Conservation (phyloP, 1,140 invertebrate genomes). For the Brachionus asplanchnoidis region DNA sequence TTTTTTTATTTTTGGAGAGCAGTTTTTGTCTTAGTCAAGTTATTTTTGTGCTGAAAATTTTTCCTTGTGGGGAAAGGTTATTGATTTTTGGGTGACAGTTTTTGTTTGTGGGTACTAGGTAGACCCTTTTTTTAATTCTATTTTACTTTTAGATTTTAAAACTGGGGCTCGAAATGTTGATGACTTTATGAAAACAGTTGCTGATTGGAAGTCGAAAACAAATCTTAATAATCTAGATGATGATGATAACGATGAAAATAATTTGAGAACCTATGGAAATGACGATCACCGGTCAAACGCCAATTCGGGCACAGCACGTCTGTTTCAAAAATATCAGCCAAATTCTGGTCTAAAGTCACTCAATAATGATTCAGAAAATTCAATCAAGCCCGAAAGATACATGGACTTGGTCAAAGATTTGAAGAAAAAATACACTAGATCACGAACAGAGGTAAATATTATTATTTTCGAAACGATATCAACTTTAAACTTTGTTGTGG, state of each 20-base stretch:
- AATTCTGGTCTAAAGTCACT: not conserved
- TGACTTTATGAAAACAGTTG: conserved; percentile 30
- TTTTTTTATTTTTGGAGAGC: no score
- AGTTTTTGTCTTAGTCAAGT: no score
- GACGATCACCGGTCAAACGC: not conserved
- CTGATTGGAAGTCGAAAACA: conserved; percentile 8
- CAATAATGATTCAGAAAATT: not conserved
- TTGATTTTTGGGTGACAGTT: no score
- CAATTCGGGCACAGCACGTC: not conserved
- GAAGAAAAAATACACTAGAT: conserved; percentile 40
- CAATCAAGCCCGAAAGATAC: conserved; percentile 28
- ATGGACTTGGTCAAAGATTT: conserved; percentile 34
- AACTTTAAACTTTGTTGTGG: not conserved
- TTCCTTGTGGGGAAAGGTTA: no score
- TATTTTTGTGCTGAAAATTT: no score
- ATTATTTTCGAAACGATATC: not conserved
- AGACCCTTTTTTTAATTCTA: not conserved
- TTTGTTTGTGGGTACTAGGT: no score
- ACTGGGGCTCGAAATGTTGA: conserved; percentile 10
- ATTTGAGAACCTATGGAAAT: not conserved
- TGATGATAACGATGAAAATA: conserved; percentile 34
- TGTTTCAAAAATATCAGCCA: conserved; percentile 10
- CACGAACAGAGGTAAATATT: conserved; percentile 36
- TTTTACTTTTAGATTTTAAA: not conserved
- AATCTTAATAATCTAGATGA: conserved; percentile 6